Conservation (phyloP, 2,888 invertebrate species). For the Plusia festucae region DNA sequence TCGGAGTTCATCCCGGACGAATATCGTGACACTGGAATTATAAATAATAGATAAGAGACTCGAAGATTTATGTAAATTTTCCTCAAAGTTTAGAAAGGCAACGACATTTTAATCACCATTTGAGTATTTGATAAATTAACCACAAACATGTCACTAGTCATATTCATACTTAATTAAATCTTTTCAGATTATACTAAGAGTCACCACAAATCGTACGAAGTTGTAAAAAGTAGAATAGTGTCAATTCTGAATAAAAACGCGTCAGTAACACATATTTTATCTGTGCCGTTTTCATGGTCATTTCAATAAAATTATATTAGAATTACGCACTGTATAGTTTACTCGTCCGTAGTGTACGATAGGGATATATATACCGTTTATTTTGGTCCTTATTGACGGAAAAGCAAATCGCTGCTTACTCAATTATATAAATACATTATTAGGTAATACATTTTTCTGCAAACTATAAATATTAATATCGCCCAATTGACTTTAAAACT, state of each 20-base stretch:
- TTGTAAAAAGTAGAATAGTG: no score
- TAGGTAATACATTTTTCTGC: no score
- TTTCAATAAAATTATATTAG: constrained; percentile 78
- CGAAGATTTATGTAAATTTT: no score
- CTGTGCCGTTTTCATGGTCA: constrained; percentile 67
- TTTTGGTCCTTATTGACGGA: constrained; percentile 9
- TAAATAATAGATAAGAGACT: no score
- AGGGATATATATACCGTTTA: constrained; percentile 16
- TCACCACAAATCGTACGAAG: neutral
- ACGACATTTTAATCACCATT: neutral
- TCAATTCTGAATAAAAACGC: constrained; percentile 27
- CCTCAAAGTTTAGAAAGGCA: no score
- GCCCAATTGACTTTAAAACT: no score
- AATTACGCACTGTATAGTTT: constrained; percentile 51
- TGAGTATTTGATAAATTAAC: constrained; percentile 1
- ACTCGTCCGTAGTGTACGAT: constrained; percentile 22
- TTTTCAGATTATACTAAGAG: neutral
- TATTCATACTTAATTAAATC: neutral
- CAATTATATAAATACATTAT: neutral
- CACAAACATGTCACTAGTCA: neutral
- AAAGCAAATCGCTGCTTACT: neutral
- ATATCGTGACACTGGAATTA: no score
- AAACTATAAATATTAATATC: neutral
- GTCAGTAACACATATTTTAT: constrained; percentile 37
- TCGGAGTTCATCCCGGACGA: no score